Base-by-base conservation (phyloP, 1,140 invertebrate genomes). In the Drosophila baimaii region DNA sequence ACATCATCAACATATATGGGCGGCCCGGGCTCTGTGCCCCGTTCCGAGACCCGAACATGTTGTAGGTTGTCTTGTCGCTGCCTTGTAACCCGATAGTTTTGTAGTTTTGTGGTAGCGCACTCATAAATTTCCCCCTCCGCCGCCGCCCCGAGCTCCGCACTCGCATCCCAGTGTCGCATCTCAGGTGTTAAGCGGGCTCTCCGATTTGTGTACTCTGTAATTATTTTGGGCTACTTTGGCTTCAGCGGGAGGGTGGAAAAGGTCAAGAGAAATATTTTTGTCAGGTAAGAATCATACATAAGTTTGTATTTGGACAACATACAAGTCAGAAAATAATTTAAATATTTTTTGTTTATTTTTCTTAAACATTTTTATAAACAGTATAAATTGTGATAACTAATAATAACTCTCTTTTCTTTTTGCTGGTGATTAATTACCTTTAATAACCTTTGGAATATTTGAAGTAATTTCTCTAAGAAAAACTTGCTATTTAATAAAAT, bases 1-100 rank as follows among this genome's bases (percentile, higher is more conserved):
- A 71, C 78, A 62, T 75, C 61, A 86, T 85, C 82, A 82, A 63
- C 82, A 79, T 84, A 82, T 88, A 86, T 83, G 79, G 79, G 63
- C 76, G 76, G 61, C 83, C 62, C 33, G 29, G 13, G 15, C 21
- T 49, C 27, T 8, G 13, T 3, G 21, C 9, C 44, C 1, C 7
- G 13, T 15, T 73, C 37, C 56, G 41, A 65, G 66, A 77, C 76
- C 66, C 70, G 72, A 86, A 86, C 83, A 86, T 86, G 84, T 88
- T 86, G 83, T 86, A 89, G 79, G 83, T 83, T 89, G 85, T 89
- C 84, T 89, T 89, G 84, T 89, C 74, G 79, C 83, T 82, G 84
- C 79, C 83, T 74, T 86, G 83, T 86, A 86, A 86, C 80, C 57
- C 61, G 83, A 86, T 86, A 86, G 84, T 86, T 86, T 86, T 86